Evolutionary conservation across 2,113 vertebrate genomes (phyloP).

Genomic region (Zosterops lateralis): DNA sequence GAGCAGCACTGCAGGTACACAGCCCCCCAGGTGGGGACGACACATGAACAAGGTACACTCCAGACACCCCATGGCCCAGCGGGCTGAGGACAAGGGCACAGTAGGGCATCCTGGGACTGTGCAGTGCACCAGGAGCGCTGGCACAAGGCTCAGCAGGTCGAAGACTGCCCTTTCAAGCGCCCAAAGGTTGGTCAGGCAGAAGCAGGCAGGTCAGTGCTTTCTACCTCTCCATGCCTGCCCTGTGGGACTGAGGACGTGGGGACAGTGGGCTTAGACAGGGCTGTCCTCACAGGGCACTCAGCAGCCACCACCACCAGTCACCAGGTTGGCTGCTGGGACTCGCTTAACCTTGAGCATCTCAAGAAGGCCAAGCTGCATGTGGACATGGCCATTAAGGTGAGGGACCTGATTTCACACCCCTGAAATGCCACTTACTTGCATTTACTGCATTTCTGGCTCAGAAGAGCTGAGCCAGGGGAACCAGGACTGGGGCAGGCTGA

Average conservation of each 20-base stretch:
- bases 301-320: background rate
- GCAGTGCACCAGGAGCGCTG: too few relatives aligned
- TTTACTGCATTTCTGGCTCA: background rate
- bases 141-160: accelerated
- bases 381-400: slow-evolving; percentile 87
- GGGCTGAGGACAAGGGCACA: background rate
- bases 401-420: background rate
- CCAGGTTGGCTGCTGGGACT: background rate
- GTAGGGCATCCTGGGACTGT: background rate
- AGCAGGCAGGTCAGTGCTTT: background rate
- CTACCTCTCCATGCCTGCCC: too few relatives aligned
- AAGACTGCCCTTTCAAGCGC: accelerated
- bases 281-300: background rate
- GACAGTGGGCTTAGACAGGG: background rate
- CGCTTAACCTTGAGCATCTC: slow-evolving; percentile 69
- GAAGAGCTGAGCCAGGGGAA: background rate
- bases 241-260: background rate
- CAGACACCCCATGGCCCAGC: accelerated
- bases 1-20: background rate
- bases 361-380: slow-evolving; percentile 77
- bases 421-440: background rate
- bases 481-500: background rate
- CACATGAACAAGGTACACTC: background rate
- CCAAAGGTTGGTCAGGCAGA: accelerated
- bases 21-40: too few relatives aligned